phyloP scores from a whole-genome alignment of 2,113 vertebrate genomes.

The Lipotes vexillifer region DNA sequence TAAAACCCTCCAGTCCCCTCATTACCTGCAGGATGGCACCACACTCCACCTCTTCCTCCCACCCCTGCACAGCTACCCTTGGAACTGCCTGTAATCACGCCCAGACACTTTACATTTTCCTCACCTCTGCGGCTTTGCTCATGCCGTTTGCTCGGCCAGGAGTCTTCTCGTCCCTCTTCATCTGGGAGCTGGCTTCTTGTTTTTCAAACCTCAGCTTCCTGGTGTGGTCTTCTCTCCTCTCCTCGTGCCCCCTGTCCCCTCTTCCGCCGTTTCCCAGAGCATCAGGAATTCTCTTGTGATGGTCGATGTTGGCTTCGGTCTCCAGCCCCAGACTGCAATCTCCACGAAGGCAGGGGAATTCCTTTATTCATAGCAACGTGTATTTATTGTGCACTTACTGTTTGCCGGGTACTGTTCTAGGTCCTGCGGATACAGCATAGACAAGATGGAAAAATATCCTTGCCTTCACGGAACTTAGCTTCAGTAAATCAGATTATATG shows the following conservation, averaged over 20 bases:
- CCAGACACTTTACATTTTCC: fast-evolving
- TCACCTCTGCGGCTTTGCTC: not conserved
- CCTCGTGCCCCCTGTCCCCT: not conserved
- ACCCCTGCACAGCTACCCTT: not conserved
- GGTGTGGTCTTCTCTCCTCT: not conserved
- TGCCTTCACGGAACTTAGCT: not conserved
- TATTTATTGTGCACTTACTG: not conserved
- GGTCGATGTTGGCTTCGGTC: not conserved
- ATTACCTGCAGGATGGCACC: not conserved
- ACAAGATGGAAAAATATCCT: not conserved
- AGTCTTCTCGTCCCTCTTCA: not conserved
- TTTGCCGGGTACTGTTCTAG: not conserved
- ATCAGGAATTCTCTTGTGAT: not conserved
- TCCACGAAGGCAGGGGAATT: not conserved
- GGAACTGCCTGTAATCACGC: not conserved
- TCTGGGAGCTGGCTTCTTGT: not conserved
- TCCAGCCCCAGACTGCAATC: not conserved
- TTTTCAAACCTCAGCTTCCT: not conserved
- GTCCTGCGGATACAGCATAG: not conserved
- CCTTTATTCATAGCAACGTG: not conserved
- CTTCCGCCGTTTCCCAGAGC: not conserved
- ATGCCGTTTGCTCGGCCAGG: not conserved
- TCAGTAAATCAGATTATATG: not conserved
- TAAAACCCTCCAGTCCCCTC: not conserved
- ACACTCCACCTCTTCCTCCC: not conserved